phyloP scores from a whole-genome alignment of 2,113 vertebrate species.

The Xiphophorus couchianus region DNA sequence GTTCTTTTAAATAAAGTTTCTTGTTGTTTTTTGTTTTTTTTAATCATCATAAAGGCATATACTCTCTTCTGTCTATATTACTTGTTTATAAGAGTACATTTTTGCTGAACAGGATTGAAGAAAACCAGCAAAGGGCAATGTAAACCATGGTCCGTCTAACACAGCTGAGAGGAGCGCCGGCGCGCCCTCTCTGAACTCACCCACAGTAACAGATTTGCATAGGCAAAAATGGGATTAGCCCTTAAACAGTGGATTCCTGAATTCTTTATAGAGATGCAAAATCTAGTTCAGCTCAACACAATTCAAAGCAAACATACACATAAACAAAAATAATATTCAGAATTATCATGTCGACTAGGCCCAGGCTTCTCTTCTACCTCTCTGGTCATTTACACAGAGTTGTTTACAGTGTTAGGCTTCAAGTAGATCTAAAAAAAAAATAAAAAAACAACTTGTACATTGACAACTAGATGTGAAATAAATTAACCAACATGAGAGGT shows the following conservation, averaged over 20 bases:
- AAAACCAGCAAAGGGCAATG: conserved; percentile 82
- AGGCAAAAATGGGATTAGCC: conserved; percentile 87
- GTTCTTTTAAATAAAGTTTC: conserved; percentile 76
- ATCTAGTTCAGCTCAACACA: conserved; percentile 80
- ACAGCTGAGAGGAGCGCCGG: conserved; percentile 68
- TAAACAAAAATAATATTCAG: conserved; percentile 44
- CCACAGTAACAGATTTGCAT: conserved; percentile 86
- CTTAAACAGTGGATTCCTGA: conserved; percentile 86
- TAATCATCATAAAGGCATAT: conserved; percentile 80
- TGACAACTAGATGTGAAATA: conserved; percentile 81
- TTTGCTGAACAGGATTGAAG: conserved; percentile 81
- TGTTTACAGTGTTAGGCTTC: conserved; percentile 87
- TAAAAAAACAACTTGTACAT: conserved; percentile 71
- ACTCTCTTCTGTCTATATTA: conserved; percentile 77
- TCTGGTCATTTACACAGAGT: conserved; percentile 73
- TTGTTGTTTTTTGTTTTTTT: conserved; percentile 71
- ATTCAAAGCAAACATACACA: conserved; percentile 73
- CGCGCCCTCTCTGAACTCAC: conserved; percentile 65
- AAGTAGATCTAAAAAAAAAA: conserved; percentile 81
- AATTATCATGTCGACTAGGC: conserved; percentile 64
- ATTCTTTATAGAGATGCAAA: conserved; percentile 82
- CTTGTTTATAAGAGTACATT: conserved; percentile 70
- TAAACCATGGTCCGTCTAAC: conserved; percentile 82
- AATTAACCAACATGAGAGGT: conserved; percentile 85
- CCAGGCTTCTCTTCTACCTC: conserved; percentile 70